Conservation (phyloP, 2,797 vertebrate species). For the Pogonophryne albipinna region DNA sequence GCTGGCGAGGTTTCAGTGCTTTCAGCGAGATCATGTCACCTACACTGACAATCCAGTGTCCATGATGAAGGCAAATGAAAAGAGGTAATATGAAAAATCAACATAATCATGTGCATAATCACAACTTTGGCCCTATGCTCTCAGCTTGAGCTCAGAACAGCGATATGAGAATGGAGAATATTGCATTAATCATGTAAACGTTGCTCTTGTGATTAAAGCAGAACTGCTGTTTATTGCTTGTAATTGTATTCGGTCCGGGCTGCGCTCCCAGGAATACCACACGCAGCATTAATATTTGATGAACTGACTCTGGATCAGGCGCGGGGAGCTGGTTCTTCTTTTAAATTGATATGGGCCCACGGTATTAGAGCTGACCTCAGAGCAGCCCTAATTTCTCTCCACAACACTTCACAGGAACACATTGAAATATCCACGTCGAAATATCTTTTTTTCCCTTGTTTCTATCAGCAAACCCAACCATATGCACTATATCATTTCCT, state of each 20-base stretch:
- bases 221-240: constrained; percentile 83
- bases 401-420: constrained; percentile 51
- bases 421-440: constrained; percentile 63
- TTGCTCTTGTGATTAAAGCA: constrained; percentile 82
- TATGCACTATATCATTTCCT: too few relatives aligned
- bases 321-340: constrained; percentile 49
- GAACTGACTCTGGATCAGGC: constrained; percentile 77
- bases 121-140: constrained; percentile 63
- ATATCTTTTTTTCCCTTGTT: constrained; percentile 56
- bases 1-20: constrained; percentile 27
- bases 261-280: constrained; percentile 74
- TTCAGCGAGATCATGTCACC: constrained; percentile 35
- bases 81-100: constrained; percentile 72
- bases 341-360: constrained; percentile 64
- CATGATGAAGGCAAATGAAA: constrained; percentile 73
- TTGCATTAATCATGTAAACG: constrained; percentile 84
- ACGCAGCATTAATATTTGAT: constrained; percentile 79
- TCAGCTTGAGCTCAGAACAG: constrained; percentile 75
- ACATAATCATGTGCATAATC: constrained; percentile 80
- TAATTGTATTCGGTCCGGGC: constrained; percentile 81
- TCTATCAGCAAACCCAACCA: constrained; percentile 56
- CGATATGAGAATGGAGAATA: constrained; percentile 77
- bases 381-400: constrained; percentile 52
- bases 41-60: constrained; percentile 44
- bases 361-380: constrained; percentile 71